Evolutionary conservation across 2,888 invertebrate genomes (phyloP).

Genomic region (Folsomia manolachei): DNA sequence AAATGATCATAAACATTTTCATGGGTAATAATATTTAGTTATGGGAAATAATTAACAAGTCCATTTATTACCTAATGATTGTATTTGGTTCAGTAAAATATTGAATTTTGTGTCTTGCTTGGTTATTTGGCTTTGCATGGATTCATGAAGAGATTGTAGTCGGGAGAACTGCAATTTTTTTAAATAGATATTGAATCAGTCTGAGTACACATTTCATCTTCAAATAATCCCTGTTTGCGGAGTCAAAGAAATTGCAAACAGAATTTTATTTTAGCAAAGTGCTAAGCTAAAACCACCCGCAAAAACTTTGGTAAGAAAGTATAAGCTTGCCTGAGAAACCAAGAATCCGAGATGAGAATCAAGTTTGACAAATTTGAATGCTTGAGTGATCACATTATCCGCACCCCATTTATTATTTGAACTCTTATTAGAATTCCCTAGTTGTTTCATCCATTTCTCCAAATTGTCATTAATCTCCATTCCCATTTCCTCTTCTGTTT

Average conservation of each 20-base stretch:
- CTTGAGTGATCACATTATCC: conserved; percentile 44
- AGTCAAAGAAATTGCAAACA: background rate
- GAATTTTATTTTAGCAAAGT: background rate
- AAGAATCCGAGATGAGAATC: conserved; percentile 42
- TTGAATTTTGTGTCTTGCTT: conserved; percentile 45
- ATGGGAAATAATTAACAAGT: background rate
- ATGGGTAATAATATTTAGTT: too few relatives aligned
- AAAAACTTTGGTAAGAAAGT: background rate
- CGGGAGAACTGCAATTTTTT: conserved; percentile 28
- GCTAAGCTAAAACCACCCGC: background rate
- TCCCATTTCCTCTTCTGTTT: background rate
- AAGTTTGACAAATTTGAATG: conserved; percentile 46
- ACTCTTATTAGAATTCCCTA: conserved; percentile 38
- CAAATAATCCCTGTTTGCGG: too few relatives aligned
- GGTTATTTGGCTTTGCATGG: conserved; percentile 30
- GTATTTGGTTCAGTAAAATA: conserved; percentile 31
- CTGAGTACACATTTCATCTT: background rate
- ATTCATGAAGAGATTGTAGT: conserved; percentile 37
- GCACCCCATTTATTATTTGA: conserved; percentile 25
- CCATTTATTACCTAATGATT: conserved; percentile 29
- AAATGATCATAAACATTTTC: too few relatives aligned
- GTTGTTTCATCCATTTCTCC: conserved; percentile 22
- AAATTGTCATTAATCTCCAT: background rate
- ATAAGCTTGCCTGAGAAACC: conserved; percentile 35
- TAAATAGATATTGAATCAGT: background rate